These are phyloP conservation scores for Ploceus nigricollis DNA, from an alignment of 2,113 vertebrate species.

Conservation along the genomic window DNA sequence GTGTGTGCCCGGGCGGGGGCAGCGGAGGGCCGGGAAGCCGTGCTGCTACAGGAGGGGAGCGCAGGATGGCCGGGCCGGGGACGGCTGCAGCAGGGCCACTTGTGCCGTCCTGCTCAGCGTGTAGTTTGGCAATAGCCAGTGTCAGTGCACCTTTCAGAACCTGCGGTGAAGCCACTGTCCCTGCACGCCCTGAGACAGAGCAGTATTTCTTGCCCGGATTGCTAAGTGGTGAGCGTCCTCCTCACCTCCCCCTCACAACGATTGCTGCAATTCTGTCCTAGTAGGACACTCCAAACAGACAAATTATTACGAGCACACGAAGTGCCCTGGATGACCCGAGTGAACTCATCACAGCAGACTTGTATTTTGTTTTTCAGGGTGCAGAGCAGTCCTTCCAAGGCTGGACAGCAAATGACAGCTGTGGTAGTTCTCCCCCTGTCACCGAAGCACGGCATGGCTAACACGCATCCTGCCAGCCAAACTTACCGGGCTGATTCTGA, in stretches of 20 bases:
- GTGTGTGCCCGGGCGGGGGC: background rate
- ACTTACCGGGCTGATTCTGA: background rate
- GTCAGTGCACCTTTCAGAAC: background rate
- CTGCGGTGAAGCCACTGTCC: background rate
- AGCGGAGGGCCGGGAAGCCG: background rate
- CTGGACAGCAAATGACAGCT: background rate
- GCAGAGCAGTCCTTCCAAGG: background rate
- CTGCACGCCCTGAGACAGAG: background rate
- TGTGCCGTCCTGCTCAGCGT: background rate
- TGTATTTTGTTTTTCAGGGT: background rate
- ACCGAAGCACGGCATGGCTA: background rate
- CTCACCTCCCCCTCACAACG: background rate
- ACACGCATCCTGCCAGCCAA: background rate
- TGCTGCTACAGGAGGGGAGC: background rate
- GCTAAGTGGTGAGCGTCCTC: background rate
- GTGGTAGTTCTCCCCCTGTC: background rate
- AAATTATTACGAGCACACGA: background rate
- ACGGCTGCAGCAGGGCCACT: background rate
- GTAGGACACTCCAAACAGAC: background rate
- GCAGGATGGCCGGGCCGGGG: accelerated
- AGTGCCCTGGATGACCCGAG: background rate
- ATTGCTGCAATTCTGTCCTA: background rate
- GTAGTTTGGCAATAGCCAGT: background rate
- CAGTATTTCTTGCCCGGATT: background rate
- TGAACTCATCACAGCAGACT: background rate